A percentile compares a stretch with the other conserved stretches of the same genome.
Conservation (phyloP, 2,888 invertebrate genomes). For the Pammene fasciana region DNA sequence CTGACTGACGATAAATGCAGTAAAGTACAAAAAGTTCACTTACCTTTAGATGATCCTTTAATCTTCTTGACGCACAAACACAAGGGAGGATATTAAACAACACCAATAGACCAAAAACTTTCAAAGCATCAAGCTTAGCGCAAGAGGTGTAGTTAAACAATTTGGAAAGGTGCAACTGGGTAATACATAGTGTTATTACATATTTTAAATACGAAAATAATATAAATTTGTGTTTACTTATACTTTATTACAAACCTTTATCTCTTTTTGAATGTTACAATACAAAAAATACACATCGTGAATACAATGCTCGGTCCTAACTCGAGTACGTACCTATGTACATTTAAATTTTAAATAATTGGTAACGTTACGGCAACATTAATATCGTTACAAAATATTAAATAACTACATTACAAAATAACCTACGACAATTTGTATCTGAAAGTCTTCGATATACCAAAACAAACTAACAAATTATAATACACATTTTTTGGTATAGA, state of each 20-base stretch:
- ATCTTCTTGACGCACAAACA: constrained; percentile 9
- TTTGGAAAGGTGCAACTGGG: constrained; percentile 36
- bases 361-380: constrained; percentile 71
- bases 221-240: constrained; percentile 58
- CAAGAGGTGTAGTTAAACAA: constrained; percentile 19
- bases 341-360: constrained; percentile 55
- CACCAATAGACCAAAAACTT: constrained; percentile 25
- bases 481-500: constrained; percentile 81
- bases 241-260: constrained; percentile 75
- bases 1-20: no score
- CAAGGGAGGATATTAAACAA: not conserved
- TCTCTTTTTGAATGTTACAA: constrained; percentile 61
- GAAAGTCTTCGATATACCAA: constrained; percentile 77
- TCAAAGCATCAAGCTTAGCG: constrained; percentile 31
- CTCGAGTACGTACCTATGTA: constrained; percentile 55
- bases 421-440: constrained; percentile 75
- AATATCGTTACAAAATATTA: constrained; percentile 64
- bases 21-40: constrained; percentile 17
- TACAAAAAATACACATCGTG: constrained; percentile 56
- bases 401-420: constrained; percentile 66
- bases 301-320: constrained; percentile 65
- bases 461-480: constrained; percentile 71
- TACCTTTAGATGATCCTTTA: constrained; percentile 19
- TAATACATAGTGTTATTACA: constrained; percentile 48
- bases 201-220: constrained; percentile 49